These are phyloP conservation scores for Columba guinea DNA, from an alignment of 2,797 vertebrate species.

Conservation along the genomic window DNA sequence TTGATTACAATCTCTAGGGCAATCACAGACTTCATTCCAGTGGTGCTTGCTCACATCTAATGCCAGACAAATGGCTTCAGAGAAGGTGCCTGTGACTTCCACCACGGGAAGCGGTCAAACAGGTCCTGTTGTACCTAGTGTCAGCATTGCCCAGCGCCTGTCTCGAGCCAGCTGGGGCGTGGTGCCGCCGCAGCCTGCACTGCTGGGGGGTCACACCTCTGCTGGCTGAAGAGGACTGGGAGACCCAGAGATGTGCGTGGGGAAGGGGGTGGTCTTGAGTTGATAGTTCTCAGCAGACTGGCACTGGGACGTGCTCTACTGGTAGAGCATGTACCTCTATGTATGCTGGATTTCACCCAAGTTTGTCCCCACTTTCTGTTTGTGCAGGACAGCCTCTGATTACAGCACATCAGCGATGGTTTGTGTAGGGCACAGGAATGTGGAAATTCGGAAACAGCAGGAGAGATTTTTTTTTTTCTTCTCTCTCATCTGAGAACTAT, in stretches of 20 bases:
- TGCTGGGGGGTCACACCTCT: neutral
- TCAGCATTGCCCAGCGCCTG: neutral
- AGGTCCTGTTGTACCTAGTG: neutral
- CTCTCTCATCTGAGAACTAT: conserved; percentile 29
- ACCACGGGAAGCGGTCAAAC: neutral
- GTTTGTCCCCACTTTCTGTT: neutral
- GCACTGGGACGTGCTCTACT: neutral
- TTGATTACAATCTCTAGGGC: neutral
- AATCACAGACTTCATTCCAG: neutral
- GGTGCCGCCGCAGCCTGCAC: rapidly evolving
- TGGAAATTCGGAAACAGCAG: neutral
- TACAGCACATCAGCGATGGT: neutral
- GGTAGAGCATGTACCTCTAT: rapidly evolving
- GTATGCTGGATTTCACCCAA: rapidly evolving
- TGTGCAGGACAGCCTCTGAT: neutral
- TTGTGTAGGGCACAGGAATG: neutral
- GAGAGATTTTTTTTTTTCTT: neutral
- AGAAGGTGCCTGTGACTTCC: neutral
- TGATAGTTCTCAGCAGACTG: rapidly evolving
- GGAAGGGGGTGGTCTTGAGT: neutral
- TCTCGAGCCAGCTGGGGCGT: rapidly evolving
- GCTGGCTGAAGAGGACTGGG: rapidly evolving
- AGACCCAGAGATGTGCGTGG: rapidly evolving
- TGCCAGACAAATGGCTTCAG: neutral
- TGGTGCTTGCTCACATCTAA: neutral